Evolutionary conservation across 2,113 vertebrate species (phyloP), one percentile per base, ranked within the genome.

Genomic region (Buteo buteo): DNA sequence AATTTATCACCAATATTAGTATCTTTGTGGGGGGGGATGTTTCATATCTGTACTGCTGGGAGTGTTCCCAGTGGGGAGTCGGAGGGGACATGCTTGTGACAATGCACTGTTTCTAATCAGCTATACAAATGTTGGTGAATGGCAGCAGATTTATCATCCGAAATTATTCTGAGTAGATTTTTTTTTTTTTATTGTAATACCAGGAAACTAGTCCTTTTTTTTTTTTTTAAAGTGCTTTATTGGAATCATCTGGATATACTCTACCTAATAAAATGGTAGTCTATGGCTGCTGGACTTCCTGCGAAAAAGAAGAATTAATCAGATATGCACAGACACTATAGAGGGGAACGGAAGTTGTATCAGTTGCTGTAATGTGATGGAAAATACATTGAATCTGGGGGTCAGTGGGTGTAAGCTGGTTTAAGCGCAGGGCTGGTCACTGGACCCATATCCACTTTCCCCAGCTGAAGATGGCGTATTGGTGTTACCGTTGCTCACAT

Each of bases 211-310:
- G 84, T 85, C 82, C 88, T 81, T 82, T 83, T 42, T 12, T 17
- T 16, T n/a, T 12, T 17, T 11, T 16, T 29, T 12, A 0, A 77
- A 91, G 65, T 90, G 58, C 92, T 97, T 98, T 98, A 98, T 98
- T 98, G 97, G 97, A 97, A 97, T 98, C 97, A 98, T 98, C 98
- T 98, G 98, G 97, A 94, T 96, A 87, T 95, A 81, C 82, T 97
- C 93, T 96, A 86, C 79, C 95, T 97, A 97, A 97, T 98, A 97
- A 98, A 98, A 96, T 2, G 9, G 94, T 80, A 93, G 81, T 94
- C 85, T 92, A 81, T 1, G 90, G 94, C 94, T 94, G 97, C 86
- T 96, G 95, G 77, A 95, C 95, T 98, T 98, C 97, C 97, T 98
- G 91, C 78, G 93, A 95, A 79, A 97, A 86, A 94, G 87, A 93